These are phyloP conservation scores for Biston stratarius DNA, from an alignment of 2,888 invertebrate species.

Conservation along the genomic window DNA sequence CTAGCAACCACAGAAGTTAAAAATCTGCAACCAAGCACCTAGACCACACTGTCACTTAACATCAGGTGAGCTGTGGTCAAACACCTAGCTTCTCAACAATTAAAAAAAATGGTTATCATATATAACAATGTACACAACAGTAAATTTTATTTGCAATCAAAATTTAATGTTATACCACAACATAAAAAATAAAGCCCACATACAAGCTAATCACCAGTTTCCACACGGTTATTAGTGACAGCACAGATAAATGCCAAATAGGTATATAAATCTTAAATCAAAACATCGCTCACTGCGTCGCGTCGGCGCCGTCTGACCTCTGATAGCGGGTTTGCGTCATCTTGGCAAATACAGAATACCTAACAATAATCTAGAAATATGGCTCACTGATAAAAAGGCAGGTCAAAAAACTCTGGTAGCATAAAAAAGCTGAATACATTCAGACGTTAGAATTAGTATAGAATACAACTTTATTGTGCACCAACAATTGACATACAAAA, in stretches of 20 bases:
- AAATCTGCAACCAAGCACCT: too few species aligned
- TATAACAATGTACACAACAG: too few species aligned
- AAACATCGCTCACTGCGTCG: slow-evolving; percentile 43
- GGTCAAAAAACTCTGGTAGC: slow-evolving; percentile 42
- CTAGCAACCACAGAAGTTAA: too few species aligned
- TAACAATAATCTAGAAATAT: slow-evolving; percentile 46
- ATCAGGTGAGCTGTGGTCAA: too few species aligned
- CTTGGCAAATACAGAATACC: slow-evolving; percentile 45
- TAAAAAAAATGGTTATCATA: too few species aligned
- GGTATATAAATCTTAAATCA: slow-evolving; percentile 26
- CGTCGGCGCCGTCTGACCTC: slow-evolving; percentile 54
- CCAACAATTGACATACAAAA: too few species aligned
- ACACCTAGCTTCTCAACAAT: too few species aligned
- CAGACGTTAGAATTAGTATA: neutral
- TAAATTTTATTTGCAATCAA: neutral
- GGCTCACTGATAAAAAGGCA: slow-evolving; percentile 45
- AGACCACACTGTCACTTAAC: too few species aligned
- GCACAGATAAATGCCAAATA: slow-evolving; percentile 4
- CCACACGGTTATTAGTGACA: slow-evolving; percentile 7
- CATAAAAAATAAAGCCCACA: too few species aligned
- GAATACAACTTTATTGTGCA: too few species aligned
- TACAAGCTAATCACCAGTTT: neutral
- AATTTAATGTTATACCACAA: neutral
- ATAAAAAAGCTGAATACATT: slow-evolving; percentile 7
- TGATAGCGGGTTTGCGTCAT: slow-evolving; percentile 51